These are phyloP conservation scores for Drosophila bunnanda DNA, from an alignment of 2,888 invertebrate species.

Conservation along the genomic window DNA sequence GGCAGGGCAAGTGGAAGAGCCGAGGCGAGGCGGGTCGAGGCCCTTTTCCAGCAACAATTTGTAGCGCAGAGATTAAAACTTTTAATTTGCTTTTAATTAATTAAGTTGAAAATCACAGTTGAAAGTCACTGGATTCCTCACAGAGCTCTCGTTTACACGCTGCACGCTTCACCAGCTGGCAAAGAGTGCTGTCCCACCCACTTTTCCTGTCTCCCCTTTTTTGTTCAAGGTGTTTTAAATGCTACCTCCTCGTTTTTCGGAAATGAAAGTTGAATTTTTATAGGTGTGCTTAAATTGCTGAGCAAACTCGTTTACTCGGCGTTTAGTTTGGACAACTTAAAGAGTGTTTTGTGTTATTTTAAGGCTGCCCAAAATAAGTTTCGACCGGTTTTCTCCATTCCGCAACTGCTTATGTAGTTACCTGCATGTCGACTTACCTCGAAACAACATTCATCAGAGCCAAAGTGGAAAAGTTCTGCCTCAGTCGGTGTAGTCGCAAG, in stretches of 20 bases:
- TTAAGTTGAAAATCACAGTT: conserved; percentile 81
- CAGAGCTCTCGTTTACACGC: conserved; percentile 45
- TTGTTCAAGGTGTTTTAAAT: conserved; percentile 50
- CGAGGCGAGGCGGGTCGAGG: conserved; percentile 41
- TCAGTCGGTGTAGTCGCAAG: conserved; percentile 4
- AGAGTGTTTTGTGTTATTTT: conserved; percentile 30
- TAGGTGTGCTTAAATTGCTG: conserved; percentile 49
- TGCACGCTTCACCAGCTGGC: conserved; percentile 53
- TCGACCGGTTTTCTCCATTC: background rate
- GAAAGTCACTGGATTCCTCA: conserved; percentile 70
- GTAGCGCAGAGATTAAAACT: conserved; percentile 79
- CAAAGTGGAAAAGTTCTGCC: conserved; percentile 41
- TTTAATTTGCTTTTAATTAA: conserved; percentile 83
- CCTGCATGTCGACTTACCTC: conserved; percentile 15
- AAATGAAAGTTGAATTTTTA: conserved; percentile 41
- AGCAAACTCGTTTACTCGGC: conserved; percentile 57
- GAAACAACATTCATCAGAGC: conserved; percentile 40
- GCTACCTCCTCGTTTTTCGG: conserved; percentile 44
- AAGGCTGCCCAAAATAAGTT: conserved; percentile 22
- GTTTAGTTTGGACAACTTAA: conserved; percentile 51
- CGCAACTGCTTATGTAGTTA: conserved; percentile 3
- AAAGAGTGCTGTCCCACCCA: conserved; percentile 11
- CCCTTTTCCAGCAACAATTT: conserved; percentile 75
- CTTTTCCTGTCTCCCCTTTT: background rate
- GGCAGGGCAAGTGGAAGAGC: conserved; percentile 2